These are phyloP conservation scores for Xestia ashworthii DNA, from an alignment of 2,888 invertebrate species.

Conservation along the genomic window DNA sequence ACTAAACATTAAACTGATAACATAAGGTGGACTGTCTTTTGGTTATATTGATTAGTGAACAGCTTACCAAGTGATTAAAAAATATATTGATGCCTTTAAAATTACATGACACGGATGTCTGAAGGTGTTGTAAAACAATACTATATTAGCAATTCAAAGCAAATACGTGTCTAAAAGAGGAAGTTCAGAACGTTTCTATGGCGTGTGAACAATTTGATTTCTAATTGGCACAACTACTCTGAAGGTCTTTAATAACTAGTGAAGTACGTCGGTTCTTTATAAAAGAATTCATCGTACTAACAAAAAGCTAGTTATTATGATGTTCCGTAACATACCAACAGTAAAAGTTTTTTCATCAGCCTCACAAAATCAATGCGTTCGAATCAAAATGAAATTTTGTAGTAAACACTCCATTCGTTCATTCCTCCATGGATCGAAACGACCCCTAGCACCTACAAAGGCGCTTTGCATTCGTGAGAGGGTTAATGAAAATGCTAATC, in stretches of 20 bases:
- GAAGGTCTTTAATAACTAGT: background rate
- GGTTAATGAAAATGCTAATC: conserved; percentile 77
- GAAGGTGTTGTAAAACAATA: background rate
- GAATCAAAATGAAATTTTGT: background rate
- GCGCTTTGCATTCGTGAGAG: conserved; percentile 67
- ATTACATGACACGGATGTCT: background rate
- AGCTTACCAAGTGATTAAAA: background rate
- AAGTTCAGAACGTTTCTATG: background rate
- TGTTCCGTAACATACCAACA: background rate
- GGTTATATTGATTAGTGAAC: background rate
- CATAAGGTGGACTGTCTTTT: background rate
- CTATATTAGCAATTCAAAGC: background rate
- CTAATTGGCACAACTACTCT: background rate
- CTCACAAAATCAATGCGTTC: background rate
- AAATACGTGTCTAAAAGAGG: background rate
- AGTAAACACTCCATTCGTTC: conserved; percentile 34
- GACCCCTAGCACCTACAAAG: conserved; percentile 63
- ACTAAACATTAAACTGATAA: too few species aligned
- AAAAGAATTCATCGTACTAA: background rate
- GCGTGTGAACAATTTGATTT: background rate
- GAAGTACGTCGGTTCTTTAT: background rate
- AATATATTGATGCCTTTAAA: background rate
- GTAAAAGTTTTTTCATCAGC: background rate
- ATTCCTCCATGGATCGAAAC: conserved; percentile 27
- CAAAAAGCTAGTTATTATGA: background rate